Evolutionary conservation across 2,113 vertebrate species (phyloP), one percentile per base, ranked within the genome.

Genomic region (Oreochromis niloticus): DNA sequence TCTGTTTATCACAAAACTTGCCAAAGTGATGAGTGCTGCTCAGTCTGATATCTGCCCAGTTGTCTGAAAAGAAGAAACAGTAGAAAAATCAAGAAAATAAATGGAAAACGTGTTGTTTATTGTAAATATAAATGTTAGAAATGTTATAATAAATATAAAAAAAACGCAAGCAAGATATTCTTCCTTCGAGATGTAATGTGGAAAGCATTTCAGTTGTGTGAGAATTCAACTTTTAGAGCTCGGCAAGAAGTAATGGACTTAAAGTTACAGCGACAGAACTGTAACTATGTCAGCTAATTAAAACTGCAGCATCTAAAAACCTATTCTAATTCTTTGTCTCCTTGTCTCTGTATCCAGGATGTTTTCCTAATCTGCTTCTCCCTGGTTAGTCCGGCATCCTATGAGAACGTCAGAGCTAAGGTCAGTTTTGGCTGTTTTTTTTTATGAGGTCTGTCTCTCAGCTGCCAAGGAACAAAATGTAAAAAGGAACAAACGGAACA

Each of bases 351-450:
- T 2, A 4, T 89, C 4, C 10, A 95, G 95, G 95, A 95, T 22
- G 95, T 95, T 55, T 95, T 95, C 85, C 93, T 95, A 52, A 95
- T 95, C 85, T 95, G 94, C 52, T 95, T 95, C 88, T 95, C 95
- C 7, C 90, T 95, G 91, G 95, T 95, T 85, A 95, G 94, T 85
- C 95, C 95, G 1, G 95, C 95, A 1, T 95, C 95, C 41, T 95
- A 95, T 12, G 95, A 95, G 85, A 95, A 95, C 80, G 94, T 95
- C 91, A 90, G 94, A 94, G 94, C 95, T 1, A 95, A 95, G 93
- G 95, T 95, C 75, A 88, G 92, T 83, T 48, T 19, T 54, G 17
- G 6, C 2, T 7, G 17, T 12, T n/a, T 36, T 36, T n/a, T 27
- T 27, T 5, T 66, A n/a, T 6, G 34, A 4, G 1, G 9, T 1